Evolutionary conservation across 2,797 vertebrate genomes (phyloP).

Genomic region (Mormyrus proboscirostris): DNA sequence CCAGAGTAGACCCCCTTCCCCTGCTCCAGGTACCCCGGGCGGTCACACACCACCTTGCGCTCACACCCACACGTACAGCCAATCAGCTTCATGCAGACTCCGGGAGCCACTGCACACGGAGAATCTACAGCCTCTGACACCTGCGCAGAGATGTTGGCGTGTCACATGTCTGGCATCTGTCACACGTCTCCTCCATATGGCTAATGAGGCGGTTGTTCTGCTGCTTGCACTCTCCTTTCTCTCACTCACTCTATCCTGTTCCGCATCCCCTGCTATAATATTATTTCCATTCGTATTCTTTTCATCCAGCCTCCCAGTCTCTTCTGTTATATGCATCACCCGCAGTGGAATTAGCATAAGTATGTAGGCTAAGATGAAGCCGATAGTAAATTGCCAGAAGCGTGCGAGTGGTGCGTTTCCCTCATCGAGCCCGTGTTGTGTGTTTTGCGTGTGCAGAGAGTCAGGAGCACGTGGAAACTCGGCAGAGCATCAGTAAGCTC

Average conservation of each 20-base stretch:
- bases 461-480: slow-evolving; percentile 48
- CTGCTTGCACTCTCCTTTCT: not conserved
- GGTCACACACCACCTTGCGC: not conserved
- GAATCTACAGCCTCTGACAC: not conserved
- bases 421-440: not conserved
- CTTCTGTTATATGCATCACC: not conserved
- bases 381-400: not conserved
- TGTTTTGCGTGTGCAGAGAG: slow-evolving; percentile 36
- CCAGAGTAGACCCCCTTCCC: slow-evolving; percentile 45
- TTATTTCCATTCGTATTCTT: not conserved
- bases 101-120: not conserved
- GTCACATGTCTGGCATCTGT: not conserved
- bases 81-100: not conserved
- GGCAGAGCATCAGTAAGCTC: slow-evolving; percentile 50
- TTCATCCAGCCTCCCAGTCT: not conserved
- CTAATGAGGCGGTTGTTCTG: not conserved
- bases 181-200: not conserved
- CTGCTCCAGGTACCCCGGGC: slow-evolving; percentile 40
- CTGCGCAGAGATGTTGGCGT: not conserved
- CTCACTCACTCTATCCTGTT: not conserved
- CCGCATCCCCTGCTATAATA: not conserved
- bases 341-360: not conserved
- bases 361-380: not conserved
- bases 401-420: not conserved
- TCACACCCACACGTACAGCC: not conserved